A percentile compares a stretch with the other conserved stretches of the same genome.
Evolutionary conservation across 2,888 invertebrate species (phyloP).

Genomic region (Agrochola circellaris): DNA sequence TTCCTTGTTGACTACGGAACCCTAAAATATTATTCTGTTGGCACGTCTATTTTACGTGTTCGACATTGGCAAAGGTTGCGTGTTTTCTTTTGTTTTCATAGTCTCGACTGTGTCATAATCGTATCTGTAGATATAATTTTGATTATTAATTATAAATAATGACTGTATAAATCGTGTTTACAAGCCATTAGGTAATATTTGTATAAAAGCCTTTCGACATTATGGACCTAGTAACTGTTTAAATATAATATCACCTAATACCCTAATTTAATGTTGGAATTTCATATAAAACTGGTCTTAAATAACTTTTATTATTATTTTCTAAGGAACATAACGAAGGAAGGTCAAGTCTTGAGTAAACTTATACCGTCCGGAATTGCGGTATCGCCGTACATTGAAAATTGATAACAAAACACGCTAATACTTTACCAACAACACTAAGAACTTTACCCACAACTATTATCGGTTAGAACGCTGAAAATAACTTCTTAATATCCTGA

Average conservation of each 20-base stretch:
- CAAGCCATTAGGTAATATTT: constrained; percentile 7
- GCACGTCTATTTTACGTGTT: constrained; percentile 6
- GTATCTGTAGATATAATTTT: background rate
- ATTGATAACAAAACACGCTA: constrained; percentile 37
- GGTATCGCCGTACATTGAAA: constrained; percentile 28
- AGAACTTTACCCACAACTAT: constrained; percentile 37
- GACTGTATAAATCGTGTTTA: background rate
- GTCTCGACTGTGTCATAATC: background rate
- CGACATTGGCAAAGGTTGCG: background rate
- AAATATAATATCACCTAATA: background rate
- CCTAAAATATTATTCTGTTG: background rate
- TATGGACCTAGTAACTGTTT: background rate
- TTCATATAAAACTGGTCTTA: background rate
- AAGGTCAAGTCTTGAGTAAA: constrained; percentile 32
- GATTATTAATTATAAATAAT: constrained; percentile 1
- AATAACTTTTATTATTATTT: constrained; percentile 12
- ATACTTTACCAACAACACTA: constrained; percentile 30
- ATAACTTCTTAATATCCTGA: constrained; percentile 36
- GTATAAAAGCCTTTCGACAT: background rate
- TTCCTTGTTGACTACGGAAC: too few relatives aligned
- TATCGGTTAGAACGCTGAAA: constrained; percentile 15
- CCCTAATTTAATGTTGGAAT: background rate
- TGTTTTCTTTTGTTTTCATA: background rate
- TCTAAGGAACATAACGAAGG: background rate
- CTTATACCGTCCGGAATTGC: background rate